These are phyloP conservation scores for Ryuthela nishihirai DNA, from an alignment of 2,888 invertebrate genomes.

Conservation along the genomic window DNA sequence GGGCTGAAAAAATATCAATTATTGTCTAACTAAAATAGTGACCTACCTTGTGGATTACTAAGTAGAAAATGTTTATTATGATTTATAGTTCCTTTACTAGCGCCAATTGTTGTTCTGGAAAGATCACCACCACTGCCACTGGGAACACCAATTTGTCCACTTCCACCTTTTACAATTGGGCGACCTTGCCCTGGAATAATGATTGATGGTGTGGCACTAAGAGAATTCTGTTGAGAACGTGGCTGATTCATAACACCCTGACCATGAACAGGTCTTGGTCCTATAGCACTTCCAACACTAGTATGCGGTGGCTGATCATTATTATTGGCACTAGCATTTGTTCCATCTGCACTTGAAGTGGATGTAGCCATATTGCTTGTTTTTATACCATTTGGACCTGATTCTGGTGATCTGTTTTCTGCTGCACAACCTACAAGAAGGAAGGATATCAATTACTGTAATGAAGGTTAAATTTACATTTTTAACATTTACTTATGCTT, in stretches of 20 bases:
- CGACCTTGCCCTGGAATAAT: constrained; percentile 25
- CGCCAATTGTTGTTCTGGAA: constrained; percentile 4
- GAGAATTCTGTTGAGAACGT: constrained; percentile 1
- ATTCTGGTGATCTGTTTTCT: too few species aligned
- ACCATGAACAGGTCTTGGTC: constrained; percentile 27
- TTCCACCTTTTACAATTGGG: constrained; percentile 35
- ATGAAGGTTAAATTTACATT: too few species aligned
- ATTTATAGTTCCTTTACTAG: constrained; percentile 13
- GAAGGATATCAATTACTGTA: too few species aligned
- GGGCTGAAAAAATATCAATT: too few species aligned
- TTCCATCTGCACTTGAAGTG: too few species aligned
- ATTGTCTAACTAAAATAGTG: not conserved
- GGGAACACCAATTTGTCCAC: constrained; percentile 11
- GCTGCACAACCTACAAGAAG: too few species aligned
- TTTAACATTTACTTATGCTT: too few species aligned
- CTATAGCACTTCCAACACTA: too few species aligned
- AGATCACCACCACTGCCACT: constrained; percentile 16
- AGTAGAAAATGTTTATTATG: constrained; percentile 26
- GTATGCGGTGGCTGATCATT: too few species aligned
- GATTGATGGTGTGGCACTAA: constrained; percentile 7
- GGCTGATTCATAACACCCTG: constrained; percentile 13
- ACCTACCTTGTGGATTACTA: constrained; percentile 18
- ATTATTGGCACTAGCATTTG: too few species aligned
- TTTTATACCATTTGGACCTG: too few species aligned
- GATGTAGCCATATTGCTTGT: too few species aligned